Evolutionary conservation across 2,888 invertebrate species (phyloP).

Genomic region (Heteropelma amictum): DNA sequence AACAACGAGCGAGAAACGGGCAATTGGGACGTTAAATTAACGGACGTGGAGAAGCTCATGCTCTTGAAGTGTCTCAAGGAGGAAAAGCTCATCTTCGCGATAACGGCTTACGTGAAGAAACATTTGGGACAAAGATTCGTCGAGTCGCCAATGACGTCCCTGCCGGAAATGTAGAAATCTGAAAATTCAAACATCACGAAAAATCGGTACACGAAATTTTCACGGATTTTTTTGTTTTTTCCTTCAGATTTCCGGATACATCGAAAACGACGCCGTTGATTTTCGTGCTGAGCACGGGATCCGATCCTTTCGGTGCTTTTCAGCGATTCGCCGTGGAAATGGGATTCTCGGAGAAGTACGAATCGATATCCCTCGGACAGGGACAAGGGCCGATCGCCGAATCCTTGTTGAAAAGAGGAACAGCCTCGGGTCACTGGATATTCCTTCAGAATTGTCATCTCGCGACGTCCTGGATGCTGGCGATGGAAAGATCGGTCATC

Average conservation of each 20-base stretch:
- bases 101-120: conserved; percentile 87
- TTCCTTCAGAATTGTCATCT: conserved; percentile 95
- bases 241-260: conserved; percentile 85
- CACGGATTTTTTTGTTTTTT: no score
- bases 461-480: conserved; percentile 95
- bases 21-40: conserved; percentile 84
- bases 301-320: conserved; percentile 92
- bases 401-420: conserved; percentile 86
- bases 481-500: conserved; percentile 88
- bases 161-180: conserved; percentile 73
- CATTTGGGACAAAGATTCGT: conserved; percentile 89
- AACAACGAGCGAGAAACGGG: conserved; percentile 71
- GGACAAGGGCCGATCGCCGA: conserved; percentile 95
- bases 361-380: conserved; percentile 92
- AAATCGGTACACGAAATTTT: background rate
- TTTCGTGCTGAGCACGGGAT: conserved; percentile 92
- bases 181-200: no score
- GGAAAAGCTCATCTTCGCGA: conserved; percentile 89
- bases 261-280: conserved; percentile 87
- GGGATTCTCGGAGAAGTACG: conserved; percentile 84
- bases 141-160: conserved; percentile 88
- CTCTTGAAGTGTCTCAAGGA: conserved; percentile 87
- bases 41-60: conserved; percentile 89
- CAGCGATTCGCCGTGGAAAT: conserved; percentile 89
- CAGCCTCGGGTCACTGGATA: conserved; percentile 90